Base-by-base conservation (phyloP, 2,113 vertebrate genomes). In the Sander lucioperca region DNA sequence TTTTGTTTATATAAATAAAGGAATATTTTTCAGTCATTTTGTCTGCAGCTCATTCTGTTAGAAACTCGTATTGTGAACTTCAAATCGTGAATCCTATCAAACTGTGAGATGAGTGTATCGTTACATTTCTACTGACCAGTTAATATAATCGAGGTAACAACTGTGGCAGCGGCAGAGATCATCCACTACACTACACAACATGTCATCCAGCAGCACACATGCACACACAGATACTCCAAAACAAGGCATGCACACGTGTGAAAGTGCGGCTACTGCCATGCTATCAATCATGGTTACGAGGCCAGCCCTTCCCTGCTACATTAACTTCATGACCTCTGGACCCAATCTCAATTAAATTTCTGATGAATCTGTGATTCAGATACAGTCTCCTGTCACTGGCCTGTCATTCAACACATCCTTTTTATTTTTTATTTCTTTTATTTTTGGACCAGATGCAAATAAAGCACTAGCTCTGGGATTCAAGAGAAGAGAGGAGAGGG, bases 401-500 rank as follows among this genome's bases (percentile, higher is more conserved):
- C 83, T 93, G 90, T 93, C 92, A 94, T 83, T 93, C 90, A 93
- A 36, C 61, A 39, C 82, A 76, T 71, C 64, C 78, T 9, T 43
- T 36, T 39, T 27, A 27, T 27, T 27, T 27, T 27, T 27, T 27
- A 2, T 54, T 71, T 43, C 23, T 89, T 92, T 94, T 94, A 95
- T 92, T 95, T 95, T 94, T 94, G 94, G 91, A 92, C 90, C 84
- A 79, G 87, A 95, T 95, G 93, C 94, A 94, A 95, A 94, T 94
- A 93, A 92, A 91, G 83, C 78, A 93, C 75, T 64, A 83, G 90
- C 92, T 94, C 54, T n/a, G 94, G 94, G 93, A 92, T 87, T 95
- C 92, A 94, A 94, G 86, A 85, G 81, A 86, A 90, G 79, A 85
- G 74, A 85, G 83, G 74, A 87, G 77, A 86, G 66, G 50, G 78